phyloP scores from a whole-genome alignment of 2,888 invertebrate species.

The Sepioteuthis lessoniana region DNA sequence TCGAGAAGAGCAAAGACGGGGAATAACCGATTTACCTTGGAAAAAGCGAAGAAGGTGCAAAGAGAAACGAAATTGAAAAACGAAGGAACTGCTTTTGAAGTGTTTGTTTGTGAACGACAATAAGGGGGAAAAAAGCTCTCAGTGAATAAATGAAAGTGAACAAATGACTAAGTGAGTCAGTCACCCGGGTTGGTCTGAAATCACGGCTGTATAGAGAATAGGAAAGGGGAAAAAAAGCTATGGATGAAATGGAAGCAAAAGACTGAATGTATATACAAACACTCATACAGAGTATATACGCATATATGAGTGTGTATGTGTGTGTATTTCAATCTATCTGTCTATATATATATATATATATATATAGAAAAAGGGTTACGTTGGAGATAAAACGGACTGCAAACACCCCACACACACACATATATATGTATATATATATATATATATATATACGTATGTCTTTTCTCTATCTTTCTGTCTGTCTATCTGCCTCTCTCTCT shows the following conservation, averaged over 20 bases:
- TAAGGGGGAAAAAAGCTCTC: not conserved
- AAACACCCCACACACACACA: no score
- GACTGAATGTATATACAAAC: not conserved
- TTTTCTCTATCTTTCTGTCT: no score
- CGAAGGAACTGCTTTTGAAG: not conserved
- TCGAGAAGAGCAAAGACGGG: not conserved
- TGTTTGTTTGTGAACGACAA: not conserved
- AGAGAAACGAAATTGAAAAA: not conserved
- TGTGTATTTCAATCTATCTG: not conserved
- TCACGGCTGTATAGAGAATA: not conserved
- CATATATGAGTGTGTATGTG: not conserved
- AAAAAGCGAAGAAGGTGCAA: not conserved
- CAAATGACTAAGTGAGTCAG: not conserved
- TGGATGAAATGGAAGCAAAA: not conserved
- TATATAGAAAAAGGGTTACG: not conserved
- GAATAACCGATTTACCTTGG: not conserved
- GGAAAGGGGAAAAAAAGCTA: not conserved
- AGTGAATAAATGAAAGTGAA: not conserved
- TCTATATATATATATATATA: not conserved
- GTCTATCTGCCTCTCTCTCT: no score
- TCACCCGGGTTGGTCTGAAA: not conserved
- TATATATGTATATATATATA: conserved; percentile 33
- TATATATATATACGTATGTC: not conserved
- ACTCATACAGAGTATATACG: not conserved
- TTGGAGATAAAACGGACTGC: no score